Percentiles rank a stretch among this genome's conserved stretches.
These are phyloP conservation scores for Drosophila saltans DNA, from an alignment of 1,140 invertebrate species.

Conservation along the genomic window DNA sequence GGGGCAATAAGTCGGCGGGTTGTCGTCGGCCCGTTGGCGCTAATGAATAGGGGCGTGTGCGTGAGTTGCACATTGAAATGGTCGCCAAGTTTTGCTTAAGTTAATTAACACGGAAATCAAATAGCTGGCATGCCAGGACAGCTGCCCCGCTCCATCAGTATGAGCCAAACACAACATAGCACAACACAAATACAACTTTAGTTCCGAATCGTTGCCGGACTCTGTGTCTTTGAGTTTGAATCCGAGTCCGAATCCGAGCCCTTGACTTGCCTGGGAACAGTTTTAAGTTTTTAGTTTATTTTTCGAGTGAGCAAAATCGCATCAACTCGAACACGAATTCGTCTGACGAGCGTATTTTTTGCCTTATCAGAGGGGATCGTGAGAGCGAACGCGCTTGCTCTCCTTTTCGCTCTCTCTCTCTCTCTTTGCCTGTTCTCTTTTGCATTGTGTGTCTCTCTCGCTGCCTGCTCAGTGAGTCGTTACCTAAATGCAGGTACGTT, in stretches of 20 bases:
- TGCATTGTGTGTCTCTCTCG: background rate
- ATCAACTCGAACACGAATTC: background rate
- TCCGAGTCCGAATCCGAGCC: background rate
- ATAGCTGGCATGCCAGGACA: constrained; percentile 69
- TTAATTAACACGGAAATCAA: constrained; percentile 81
- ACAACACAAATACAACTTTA: background rate
- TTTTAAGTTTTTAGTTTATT: constrained; percentile 6
- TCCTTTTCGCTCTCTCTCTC: constrained; percentile 13
- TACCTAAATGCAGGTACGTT: constrained; percentile 4
- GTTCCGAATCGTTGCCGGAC: background rate
- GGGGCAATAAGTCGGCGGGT: background rate
- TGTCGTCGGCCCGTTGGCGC: constrained; percentile 46
- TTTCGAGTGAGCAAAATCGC: background rate
- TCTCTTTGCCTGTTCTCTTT: constrained; percentile 23
- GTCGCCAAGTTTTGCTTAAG: constrained; percentile 59
- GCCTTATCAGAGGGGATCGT: constrained; percentile 17
- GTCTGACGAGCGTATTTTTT: background rate
- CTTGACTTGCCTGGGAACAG: constrained; percentile 41
- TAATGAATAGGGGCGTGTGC: constrained; percentile 78
- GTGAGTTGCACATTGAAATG: constrained; percentile 76
- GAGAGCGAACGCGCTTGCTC: constrained; percentile 4
- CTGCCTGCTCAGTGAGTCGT: constrained; percentile 3
- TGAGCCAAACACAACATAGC: background rate
- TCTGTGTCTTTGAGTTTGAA: too few species aligned
- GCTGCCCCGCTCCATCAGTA: constrained; percentile 1